Evolutionary conservation across 2,888 invertebrate genomes (phyloP).

Genomic region (Branchipolynoe longqiensis): DNA sequence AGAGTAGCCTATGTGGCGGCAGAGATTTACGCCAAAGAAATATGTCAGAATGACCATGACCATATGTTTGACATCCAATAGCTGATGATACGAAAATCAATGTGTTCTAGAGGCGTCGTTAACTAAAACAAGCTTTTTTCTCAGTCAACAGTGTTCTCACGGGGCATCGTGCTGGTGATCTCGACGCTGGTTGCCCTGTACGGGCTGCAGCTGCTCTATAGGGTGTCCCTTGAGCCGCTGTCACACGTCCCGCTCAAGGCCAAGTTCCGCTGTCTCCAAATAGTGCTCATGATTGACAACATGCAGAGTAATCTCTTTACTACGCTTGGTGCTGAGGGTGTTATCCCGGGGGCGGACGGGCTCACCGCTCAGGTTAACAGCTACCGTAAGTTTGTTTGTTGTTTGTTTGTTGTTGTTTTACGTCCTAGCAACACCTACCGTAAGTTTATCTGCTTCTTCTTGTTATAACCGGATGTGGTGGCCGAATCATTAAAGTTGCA

Average conservation of each 20-base stretch:
- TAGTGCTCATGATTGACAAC: constrained; percentile 43
- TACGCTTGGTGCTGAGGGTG: not conserved
- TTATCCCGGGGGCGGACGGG: not conserved
- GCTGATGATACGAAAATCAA: too few species aligned
- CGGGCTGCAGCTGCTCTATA: not conserved
- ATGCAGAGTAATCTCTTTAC: constrained; percentile 19
- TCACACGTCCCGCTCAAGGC: not conserved
- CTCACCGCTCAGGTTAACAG: not conserved
- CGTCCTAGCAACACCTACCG: too few species aligned
- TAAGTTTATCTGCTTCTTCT: too few species aligned
- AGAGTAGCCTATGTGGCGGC: too few species aligned
- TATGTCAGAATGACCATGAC: too few species aligned
- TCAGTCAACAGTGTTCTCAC: constrained; percentile 7
- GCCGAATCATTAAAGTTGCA: too few species aligned
- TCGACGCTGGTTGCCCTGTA: constrained; percentile 41
- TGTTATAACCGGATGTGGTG: too few species aligned
- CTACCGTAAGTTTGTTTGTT: constrained; percentile 31
- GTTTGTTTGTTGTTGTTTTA: too few species aligned
- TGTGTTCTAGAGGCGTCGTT: too few species aligned
- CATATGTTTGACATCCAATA: too few species aligned
- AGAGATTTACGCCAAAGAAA: too few species aligned
- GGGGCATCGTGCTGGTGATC: not conserved
- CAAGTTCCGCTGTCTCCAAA: constrained; percentile 40
- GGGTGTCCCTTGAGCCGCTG: constrained; percentile 21
- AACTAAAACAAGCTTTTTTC: too few species aligned